A percentile compares a stretch with the other conserved stretches of the same genome.
Conservation (phyloP, 2,113 vertebrate species). For the Pterocles orientalis region DNA sequence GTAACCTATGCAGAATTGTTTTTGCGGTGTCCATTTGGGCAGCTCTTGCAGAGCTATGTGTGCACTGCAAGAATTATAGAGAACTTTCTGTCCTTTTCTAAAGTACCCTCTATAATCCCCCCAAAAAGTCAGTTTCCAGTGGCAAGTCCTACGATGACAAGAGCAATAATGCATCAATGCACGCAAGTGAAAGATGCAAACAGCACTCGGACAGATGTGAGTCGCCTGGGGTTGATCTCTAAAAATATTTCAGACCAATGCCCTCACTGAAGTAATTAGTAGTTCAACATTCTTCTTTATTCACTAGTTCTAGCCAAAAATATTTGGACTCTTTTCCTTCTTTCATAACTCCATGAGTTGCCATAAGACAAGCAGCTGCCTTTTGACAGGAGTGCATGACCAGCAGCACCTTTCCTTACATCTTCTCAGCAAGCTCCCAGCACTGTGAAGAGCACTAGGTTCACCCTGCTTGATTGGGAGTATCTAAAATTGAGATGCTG, state of each 20-base stretch:
- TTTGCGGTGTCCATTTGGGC: neutral
- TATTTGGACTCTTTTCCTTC: neutral
- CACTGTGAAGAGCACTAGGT: neutral
- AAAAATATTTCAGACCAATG: neutral
- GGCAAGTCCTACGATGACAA: neutral
- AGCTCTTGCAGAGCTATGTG: neutral
- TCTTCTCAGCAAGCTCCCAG: neutral
- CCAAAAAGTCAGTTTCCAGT: neutral
- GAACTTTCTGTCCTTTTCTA: neutral
- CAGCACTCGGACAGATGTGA: fast-evolving
- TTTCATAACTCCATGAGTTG: neutral
- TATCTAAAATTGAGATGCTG: neutral
- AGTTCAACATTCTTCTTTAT: neutral
- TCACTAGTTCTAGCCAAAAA: neutral
- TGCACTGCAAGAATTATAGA: neutral
- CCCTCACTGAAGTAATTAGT: neutral
- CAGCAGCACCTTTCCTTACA: neutral
- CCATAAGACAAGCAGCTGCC: neutral
- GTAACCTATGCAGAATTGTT: neutral
- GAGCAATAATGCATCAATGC: neutral
- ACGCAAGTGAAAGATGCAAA: neutral
- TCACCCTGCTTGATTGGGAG: neutral
- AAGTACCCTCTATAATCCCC: neutral
- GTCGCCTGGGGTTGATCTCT: neutral
- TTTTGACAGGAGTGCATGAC: neutral